Conservation (phyloP, 2,888 invertebrate species). For the Isotomurus palustris region DNA sequence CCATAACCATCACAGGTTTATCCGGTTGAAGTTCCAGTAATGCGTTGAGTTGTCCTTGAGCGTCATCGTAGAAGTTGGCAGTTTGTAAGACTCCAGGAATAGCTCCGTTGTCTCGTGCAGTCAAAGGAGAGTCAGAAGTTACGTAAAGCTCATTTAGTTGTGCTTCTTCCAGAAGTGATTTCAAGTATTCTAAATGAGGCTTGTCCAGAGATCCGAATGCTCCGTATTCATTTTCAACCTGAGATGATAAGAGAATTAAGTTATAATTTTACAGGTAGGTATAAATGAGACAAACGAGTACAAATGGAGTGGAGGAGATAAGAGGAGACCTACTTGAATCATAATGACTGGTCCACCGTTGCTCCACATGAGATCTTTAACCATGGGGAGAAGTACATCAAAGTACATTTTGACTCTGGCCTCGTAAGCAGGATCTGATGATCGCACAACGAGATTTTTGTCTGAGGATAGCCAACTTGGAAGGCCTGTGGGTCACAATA, state of each 20-base stretch:
- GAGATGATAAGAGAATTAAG: slow-evolving; percentile 10
- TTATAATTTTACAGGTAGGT: background rate
- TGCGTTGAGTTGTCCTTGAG: slow-evolving; percentile 12
- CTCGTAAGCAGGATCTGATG: background rate
- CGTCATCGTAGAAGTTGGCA: slow-evolving; percentile 17
- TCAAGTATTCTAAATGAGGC: slow-evolving; percentile 20
- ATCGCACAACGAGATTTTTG: background rate
- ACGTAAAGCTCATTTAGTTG: slow-evolving; percentile 19
- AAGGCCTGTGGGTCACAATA: too few species aligned
- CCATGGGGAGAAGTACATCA: background rate
- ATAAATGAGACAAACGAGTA: background rate
- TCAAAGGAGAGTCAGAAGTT: slow-evolving; percentile 20
- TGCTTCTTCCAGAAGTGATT: slow-evolving; percentile 2
- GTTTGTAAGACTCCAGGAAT: slow-evolving; percentile 21
- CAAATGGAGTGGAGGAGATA: too few species aligned
- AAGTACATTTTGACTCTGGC: slow-evolving; percentile 1
- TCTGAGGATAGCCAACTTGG: background rate
- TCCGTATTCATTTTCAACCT: slow-evolving; percentile 90
- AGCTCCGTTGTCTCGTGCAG: slow-evolving; percentile 22
- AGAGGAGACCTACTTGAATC: slow-evolving; percentile 68
- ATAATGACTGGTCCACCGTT: slow-evolving; percentile 81
- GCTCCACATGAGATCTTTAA: slow-evolving; percentile 1
- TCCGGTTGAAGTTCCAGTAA: slow-evolving; percentile 21
- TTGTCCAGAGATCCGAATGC: slow-evolving; percentile 56
- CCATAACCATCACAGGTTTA: slow-evolving; percentile 9